These are phyloP conservation scores for Tragopan temminckii DNA, from an alignment of 2,797 vertebrate species.

Conservation along the genomic window DNA sequence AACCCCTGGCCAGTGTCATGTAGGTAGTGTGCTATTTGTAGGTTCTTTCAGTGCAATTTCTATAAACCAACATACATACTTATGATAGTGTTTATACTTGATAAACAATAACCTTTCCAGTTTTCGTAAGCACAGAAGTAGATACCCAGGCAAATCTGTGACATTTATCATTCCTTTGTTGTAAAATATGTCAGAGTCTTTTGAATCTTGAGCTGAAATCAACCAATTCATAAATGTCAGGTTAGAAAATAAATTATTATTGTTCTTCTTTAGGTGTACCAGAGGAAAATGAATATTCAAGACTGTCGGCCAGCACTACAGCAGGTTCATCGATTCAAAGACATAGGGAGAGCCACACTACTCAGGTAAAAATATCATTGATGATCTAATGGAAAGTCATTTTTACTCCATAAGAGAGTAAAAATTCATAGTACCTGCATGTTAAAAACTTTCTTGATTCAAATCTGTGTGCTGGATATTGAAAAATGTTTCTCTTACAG, in stretches of 20 bases:
- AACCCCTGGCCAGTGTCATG: not conserved
- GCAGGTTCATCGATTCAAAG: slow-evolving; percentile 84
- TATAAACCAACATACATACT: not conserved
- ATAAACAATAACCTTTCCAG: not conserved
- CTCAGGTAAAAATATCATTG: slow-evolving; percentile 85
- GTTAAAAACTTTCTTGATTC: not conserved
- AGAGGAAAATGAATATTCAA: slow-evolving; percentile 89
- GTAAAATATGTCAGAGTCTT: not conserved
- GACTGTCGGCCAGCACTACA: slow-evolving; percentile 81
- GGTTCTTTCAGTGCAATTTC: not conserved
- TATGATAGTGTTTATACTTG: not conserved
- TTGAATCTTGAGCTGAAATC: not conserved
- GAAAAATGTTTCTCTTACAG: not conserved
- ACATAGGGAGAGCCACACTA: slow-evolving; percentile 92
- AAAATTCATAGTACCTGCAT: not conserved
- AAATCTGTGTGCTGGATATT: not conserved
- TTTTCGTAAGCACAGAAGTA: not conserved
- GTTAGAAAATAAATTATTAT: slow-evolving; percentile 23
- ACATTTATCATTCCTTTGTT: not conserved
- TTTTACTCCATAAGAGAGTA: not conserved
- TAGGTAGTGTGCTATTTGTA: not conserved
- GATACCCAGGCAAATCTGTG: not conserved
- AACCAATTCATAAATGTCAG: not conserved
- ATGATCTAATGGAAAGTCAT: not conserved
- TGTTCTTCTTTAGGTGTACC: slow-evolving; percentile 83